Conservation (phyloP, 2,113 vertebrate genomes). For the Dryoscopus gambensis region DNA sequence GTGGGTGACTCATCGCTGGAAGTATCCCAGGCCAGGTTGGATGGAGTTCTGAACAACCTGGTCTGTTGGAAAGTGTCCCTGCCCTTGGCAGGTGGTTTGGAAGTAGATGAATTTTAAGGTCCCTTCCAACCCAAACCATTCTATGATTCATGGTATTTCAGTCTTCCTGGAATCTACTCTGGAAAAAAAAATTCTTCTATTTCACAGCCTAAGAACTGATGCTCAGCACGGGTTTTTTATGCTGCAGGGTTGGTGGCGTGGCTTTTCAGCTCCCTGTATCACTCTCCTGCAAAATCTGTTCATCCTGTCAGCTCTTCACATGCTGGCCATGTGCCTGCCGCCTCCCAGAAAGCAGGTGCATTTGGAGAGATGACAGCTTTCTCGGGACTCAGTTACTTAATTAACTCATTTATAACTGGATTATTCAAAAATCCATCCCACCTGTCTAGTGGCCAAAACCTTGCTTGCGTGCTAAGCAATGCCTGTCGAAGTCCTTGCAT, state of each 20-base stretch:
- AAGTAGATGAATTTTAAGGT: neutral
- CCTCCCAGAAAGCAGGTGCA: neutral
- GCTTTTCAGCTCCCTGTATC: neutral
- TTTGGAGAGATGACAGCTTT: neutral
- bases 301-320: neutral
- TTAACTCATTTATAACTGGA: neutral
- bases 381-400: neutral
- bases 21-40: neutral
- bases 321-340: neutral
- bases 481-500: neutral
- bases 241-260: neutral
- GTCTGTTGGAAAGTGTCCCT: neutral
- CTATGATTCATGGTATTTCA: neutral
- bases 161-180: neutral
- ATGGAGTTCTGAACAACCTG: neutral
- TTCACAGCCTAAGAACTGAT: neutral
- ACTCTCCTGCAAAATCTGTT: neutral
- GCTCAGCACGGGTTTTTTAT: neutral
- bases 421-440: neutral
- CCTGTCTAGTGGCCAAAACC: neutral
- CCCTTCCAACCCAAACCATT: neutral
- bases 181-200: neutral
- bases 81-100: neutral
- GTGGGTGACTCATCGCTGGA: neutral
- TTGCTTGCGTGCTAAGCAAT: neutral